phyloP scores from a whole-genome alignment of 2,113 vertebrate genomes.

The Trematomus loennbergii region DNA sequence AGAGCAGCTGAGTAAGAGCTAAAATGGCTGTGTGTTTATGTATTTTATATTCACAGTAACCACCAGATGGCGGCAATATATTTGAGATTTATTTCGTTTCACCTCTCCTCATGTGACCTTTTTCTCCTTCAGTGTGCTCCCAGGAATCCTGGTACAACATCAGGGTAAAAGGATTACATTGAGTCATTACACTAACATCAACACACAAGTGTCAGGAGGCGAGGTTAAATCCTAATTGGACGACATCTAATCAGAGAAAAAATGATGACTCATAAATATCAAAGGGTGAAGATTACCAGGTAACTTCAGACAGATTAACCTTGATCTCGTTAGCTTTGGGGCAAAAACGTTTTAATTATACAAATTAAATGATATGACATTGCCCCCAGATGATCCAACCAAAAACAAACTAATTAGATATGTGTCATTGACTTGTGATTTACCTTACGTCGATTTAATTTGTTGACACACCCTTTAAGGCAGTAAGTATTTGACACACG shows the following conservation, averaged over 20 bases:
- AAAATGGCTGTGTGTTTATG: slow-evolving; percentile 4
- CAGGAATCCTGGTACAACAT: slow-evolving; percentile 7
- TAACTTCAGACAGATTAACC: background rate
- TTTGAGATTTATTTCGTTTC: background rate
- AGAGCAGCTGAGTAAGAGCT: background rate
- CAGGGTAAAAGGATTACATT: slow-evolving; percentile 8
- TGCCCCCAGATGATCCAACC: background rate
- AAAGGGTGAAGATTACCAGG: background rate
- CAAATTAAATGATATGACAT: background rate
- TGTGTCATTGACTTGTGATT: background rate
- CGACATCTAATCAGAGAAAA: slow-evolving; percentile 24
- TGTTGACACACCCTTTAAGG: background rate
- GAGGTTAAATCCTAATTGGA: slow-evolving; percentile 25
- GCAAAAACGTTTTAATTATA: background rate
- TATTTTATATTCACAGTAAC: slow-evolving; percentile 4
- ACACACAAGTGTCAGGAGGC: slow-evolving; percentile 1
- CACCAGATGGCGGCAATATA: slow-evolving; percentile 63
- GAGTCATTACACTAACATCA: slow-evolving; percentile 29
- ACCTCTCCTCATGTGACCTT: background rate
- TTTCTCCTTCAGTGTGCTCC: background rate
- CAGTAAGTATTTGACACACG: background rate
- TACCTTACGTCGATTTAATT: background rate
- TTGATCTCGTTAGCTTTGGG: background rate
- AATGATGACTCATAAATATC: slow-evolving; percentile 14
- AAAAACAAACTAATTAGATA: background rate